Percentiles rank a stretch among this genome's conserved stretches.
Evolutionary conservation across 2,888 invertebrate species (phyloP).

Genomic region (Opisthograptis luteolata): DNA sequence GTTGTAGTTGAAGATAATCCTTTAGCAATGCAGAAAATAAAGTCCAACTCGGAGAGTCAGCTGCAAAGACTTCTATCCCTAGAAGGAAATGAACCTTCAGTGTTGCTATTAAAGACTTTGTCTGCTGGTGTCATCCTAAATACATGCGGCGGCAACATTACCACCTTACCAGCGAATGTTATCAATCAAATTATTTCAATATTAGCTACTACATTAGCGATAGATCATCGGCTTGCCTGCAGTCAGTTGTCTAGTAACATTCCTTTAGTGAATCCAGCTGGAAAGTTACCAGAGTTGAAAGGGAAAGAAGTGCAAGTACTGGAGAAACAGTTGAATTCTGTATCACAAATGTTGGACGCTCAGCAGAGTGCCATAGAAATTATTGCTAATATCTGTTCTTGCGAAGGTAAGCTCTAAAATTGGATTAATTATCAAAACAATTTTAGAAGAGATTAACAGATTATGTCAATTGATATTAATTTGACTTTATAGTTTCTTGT

Average conservation of each 20-base stretch:
- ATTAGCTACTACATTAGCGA: constrained; percentile 78
- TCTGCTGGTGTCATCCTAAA: constrained; percentile 85
- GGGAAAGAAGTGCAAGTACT: constrained; percentile 68
- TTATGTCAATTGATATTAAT: no score
- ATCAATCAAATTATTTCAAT: constrained; percentile 78
- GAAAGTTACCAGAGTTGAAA: constrained; percentile 58
- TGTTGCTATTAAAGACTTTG: constrained; percentile 81
- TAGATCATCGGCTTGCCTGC: constrained; percentile 80
- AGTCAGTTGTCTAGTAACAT: constrained; percentile 77
- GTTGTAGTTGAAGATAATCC: constrained; percentile 89
- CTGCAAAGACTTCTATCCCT: constrained; percentile 67
- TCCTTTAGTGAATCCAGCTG: constrained; percentile 63
- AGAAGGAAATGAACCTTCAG: constrained; percentile 67
- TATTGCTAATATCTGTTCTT: constrained; percentile 88
- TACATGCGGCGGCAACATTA: constrained; percentile 72
- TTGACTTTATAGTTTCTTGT: no score
- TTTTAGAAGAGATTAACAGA: background rate
- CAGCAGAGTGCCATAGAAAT: constrained; percentile 89
- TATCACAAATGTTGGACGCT: constrained; percentile 85
- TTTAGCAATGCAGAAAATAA: constrained; percentile 81
- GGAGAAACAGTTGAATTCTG: constrained; percentile 76
- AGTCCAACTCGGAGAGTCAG: constrained; percentile 72
- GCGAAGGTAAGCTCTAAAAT: constrained; percentile 80
- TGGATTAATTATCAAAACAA: background rate
- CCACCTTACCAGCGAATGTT: constrained; percentile 68